Base-by-base conservation (phyloP, 1,140 invertebrate genomes). In the Oedothorax gibbosus region DNA sequence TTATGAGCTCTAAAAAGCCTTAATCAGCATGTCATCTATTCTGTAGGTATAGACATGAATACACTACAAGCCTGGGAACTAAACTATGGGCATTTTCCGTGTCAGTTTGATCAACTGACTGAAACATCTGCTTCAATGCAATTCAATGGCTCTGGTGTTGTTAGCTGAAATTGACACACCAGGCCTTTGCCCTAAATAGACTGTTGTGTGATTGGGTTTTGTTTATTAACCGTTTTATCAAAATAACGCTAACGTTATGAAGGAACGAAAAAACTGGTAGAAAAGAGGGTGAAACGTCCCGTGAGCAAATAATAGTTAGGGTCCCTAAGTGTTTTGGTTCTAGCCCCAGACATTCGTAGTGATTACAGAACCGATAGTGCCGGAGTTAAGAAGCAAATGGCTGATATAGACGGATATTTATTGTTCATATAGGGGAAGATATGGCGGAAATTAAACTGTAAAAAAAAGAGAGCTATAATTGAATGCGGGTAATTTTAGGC, bases 241-340 rank as follows among this genome's bases (percentile, higher is more conserved):
- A 35, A 35, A 35, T 35, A 35, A 35, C 35, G 1, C 35, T 2
- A 35, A 35, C 5, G 35, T 35, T 35, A 35, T 62, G 18, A 15
- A 5, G 60, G 60, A 18, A 62, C 65, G 4, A 60, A 20, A 18
- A 71, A 71, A 71, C 35, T 35, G 35, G 69, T 71, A 71, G 53
- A 71, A 50, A 20, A 18, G 53, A 51, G 18, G 35, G 7, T 71
- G 35, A 71, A 71, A 71, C 69, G 69, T 50, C 51, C 69, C 69
- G 53, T n/a, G 69, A 49, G 51, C 69, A 71, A 71, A 71, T 71
- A 71, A 71, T 71, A 71, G 69, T 71, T 71, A 71, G 53, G 35
- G 69, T 50, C n/a, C 14, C 7, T 8, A 51, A 71, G 69, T 71
- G 51, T 71, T 71, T 71, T 53, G 50, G 69, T 71, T 71, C 50